Base-by-base conservation (phyloP, 1,140 invertebrate genomes). In the Tetraneura akinire region DNA sequence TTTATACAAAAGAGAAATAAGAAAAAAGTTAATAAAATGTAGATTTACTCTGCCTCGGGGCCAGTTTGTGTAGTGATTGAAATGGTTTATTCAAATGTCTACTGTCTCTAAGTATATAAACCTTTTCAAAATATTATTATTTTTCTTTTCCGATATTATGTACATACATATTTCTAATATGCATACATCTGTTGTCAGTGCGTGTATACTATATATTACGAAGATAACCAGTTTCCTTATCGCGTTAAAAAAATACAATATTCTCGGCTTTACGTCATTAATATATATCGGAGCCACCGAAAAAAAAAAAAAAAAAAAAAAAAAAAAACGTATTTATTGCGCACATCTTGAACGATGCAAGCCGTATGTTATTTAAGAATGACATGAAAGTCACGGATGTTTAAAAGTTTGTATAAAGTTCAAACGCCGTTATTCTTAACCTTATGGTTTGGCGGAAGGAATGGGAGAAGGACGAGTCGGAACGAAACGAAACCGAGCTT, bases 1-100 rank as follows among this genome's bases (percentile, higher is more conserved):
- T 37, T 4, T 78, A 26, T 47, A 47, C 18, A 21, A 55, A 10
- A 37, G 14, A 45, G 23, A 76, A 57, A 76, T 42, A 78, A 45
- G 37, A 62, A 76, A 76, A 60, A 78, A 78, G 53, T 78, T 78
- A 78, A 78, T 78, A 78, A 78, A 78, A 78, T 60, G 74, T 62
- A 78, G 74, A 78, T 78, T 78, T 78, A 78, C 55, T 78, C 62
- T 78, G 74, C 74, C 66, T 47, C 66, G 8, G 66, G 42, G 26
- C 42, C 6, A 68, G 66, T 37, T 4, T 37, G 8, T 66, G 26
- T 62, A 68, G 18, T 68, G 66, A 68, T 68, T 68, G 66, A 68
- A 68, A 68, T 68, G 13, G 37, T 68, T 68, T 68, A 68, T 68
- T 68, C 66, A 68, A 68, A 68, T 47, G 66, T 47, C 66, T 68